Evolutionary conservation across 2,888 invertebrate species (phyloP), one percentile per base, ranked within the genome.

Genomic region (Phoenoteleia sp.): DNA sequence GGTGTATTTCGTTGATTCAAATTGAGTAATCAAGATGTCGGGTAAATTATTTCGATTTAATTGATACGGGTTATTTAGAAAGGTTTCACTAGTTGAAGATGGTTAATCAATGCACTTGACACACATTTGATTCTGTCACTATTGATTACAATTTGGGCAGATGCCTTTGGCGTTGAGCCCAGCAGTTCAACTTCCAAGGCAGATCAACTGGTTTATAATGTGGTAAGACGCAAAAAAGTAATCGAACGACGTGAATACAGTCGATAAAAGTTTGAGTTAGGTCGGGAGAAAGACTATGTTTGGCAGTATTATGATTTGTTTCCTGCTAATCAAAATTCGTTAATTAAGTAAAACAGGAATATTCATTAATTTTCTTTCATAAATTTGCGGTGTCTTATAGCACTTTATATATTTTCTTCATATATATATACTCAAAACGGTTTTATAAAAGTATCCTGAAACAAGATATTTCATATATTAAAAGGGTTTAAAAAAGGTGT

Each of bases 131-230:
- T 75, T 79, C 79, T 79, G 81, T 79, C 56, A 52, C 69, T 85
- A 81, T 75, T 79, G 81, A 85, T 85, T 72, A 58, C 64, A 27
- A 64, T 81, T 85, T 71, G 64, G 81, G 69, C 67, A 52, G 49
- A 75, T 62, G 74, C 69, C 64, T 81, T 81, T 85, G 84, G 84
- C 84, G 54, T 58, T 25, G 45, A 72, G 76, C 84, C 81, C 84
- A 72, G 66, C 56, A 33, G 75, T 74, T 76, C 71, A 67, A 67
- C 64, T 72, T 80, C 71, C 64, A 75, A 66, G 80, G 72, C 54
- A 76, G 81, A 81, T 81, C 84, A 81, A 84, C 84, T 81, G 84
- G 84, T 81, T 83, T 66, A 72, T 77, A 83, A 74, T 77, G 82
- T 77, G 72, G 52, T 19, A 60, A 72, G 72, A 72, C 23, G 72